Conservation (phyloP, 2,113 vertebrate genomes). For the Prionailurus viverrinus region DNA sequence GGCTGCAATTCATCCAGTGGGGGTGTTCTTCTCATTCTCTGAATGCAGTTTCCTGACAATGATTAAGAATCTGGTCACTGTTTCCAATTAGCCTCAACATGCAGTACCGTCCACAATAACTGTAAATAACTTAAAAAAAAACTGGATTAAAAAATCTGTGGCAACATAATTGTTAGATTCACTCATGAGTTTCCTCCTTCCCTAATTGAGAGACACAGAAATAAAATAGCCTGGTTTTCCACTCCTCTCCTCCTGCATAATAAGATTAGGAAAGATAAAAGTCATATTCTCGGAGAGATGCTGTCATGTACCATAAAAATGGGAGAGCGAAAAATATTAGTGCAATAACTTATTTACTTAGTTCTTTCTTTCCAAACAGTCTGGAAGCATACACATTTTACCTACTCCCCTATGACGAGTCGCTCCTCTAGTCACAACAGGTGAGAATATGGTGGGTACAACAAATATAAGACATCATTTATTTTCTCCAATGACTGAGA, state of each 20-base stretch:
- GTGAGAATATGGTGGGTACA: neutral
- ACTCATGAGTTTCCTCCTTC: neutral
- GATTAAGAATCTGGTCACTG: slow-evolving; percentile 83
- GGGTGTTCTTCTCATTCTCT: slow-evolving; percentile 97
- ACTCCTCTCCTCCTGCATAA: neutral
- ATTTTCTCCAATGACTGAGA: neutral
- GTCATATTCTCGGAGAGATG: neutral
- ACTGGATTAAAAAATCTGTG: neutral
- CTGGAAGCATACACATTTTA: neutral
- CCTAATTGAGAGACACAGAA: neutral
- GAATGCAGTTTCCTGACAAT: slow-evolving; percentile 95
- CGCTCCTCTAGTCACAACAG: neutral
- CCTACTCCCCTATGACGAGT: neutral
- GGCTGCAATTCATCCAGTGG: slow-evolving; percentile 98
- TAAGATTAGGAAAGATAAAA: slow-evolving; percentile 43
- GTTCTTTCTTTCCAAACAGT: neutral
- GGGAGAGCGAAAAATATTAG: neutral
- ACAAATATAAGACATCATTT: neutral
- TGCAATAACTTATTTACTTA: neutral
- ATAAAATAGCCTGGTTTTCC: neutral
- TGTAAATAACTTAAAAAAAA: neutral
- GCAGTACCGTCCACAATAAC: neutral
- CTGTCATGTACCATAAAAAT: neutral
- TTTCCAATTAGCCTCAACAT: slow-evolving; percentile 57
- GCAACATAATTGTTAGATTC: neutral